phyloP scores from a whole-genome alignment of 2,797 vertebrate genomes.

The Mionectes olivaceus region DNA sequence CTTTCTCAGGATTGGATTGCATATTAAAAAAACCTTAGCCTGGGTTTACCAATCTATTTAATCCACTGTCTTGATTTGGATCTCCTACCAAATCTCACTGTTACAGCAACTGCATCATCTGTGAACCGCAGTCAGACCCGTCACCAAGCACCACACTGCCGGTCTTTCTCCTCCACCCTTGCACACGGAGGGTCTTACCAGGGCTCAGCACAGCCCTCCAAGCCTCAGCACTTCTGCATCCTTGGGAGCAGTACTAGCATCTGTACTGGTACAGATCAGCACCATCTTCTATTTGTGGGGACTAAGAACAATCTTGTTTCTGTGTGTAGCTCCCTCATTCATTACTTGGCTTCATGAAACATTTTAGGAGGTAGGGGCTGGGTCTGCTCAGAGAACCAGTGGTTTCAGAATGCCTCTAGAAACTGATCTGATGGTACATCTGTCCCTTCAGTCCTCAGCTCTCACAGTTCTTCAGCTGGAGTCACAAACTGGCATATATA shows the following conservation, averaged over 20 bases:
- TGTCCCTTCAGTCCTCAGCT: not conserved
- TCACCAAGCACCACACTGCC: fast-evolving
- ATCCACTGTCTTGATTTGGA: not conserved
- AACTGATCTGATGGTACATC: not conserved
- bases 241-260: not conserved
- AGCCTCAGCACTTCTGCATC: not conserved
- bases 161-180: not conserved
- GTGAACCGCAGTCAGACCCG: not conserved
- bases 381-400: not conserved
- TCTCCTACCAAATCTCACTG: not conserved
- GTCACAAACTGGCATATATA: not conserved
- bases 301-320: fast-evolving
- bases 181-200: not conserved
- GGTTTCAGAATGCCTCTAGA: not conserved
- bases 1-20: not conserved
- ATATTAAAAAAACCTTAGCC: fast-evolving
- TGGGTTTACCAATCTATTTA: not conserved
- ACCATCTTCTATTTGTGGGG: not conserved
- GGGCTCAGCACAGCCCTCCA: not conserved
- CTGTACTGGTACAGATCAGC: not conserved
- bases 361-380: not conserved
- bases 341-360: not conserved
- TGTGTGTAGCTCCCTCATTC: fast-evolving
- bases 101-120: not conserved
- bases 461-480: not conserved